Conservation (phyloP, 2,113 vertebrate genomes). For the Zonotrichia leucophrys region DNA sequence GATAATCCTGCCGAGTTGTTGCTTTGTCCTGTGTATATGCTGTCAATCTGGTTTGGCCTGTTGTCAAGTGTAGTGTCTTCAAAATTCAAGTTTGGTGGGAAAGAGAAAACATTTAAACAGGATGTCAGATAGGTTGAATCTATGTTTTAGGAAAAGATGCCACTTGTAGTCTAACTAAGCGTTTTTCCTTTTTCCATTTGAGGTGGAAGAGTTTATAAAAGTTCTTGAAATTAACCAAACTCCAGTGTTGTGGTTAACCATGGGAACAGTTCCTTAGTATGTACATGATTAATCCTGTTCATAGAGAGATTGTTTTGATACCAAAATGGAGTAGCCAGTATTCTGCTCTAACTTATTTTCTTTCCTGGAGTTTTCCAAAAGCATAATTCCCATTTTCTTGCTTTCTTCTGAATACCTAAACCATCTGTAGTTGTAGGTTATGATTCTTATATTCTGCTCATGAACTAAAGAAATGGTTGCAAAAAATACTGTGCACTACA, state of each 20-base stretch:
- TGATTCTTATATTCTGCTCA: not conserved
- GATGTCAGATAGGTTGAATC: not conserved
- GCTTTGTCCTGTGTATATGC: not conserved
- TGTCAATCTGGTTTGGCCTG: not conserved
- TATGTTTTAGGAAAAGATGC: not conserved
- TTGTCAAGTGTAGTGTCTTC: not conserved
- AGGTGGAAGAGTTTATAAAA: not conserved
- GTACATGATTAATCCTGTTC: not conserved
- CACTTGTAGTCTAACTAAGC: not conserved
- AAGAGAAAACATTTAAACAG: not conserved
- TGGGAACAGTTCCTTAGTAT: not conserved
- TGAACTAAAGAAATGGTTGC: not conserved
- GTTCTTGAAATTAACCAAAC: not conserved
- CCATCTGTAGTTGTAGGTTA: not conserved
- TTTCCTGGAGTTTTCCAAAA: not conserved
- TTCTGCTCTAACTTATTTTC: not conserved
- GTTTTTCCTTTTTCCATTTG: not conserved
- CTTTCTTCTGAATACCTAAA: not conserved
- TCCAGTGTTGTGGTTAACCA: not conserved
- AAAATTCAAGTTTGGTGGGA: not conserved
- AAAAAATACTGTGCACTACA: not conserved
- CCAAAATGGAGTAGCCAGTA: not conserved
- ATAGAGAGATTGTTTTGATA: not conserved
- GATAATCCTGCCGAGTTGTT: not conserved
- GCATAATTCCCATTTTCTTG: not conserved